A percentile compares a stretch with the other conserved stretches of the same genome.
Evolutionary conservation across 1,140 invertebrate genomes (phyloP).

Genomic region (Zeugodacus cucurbitae): DNA sequence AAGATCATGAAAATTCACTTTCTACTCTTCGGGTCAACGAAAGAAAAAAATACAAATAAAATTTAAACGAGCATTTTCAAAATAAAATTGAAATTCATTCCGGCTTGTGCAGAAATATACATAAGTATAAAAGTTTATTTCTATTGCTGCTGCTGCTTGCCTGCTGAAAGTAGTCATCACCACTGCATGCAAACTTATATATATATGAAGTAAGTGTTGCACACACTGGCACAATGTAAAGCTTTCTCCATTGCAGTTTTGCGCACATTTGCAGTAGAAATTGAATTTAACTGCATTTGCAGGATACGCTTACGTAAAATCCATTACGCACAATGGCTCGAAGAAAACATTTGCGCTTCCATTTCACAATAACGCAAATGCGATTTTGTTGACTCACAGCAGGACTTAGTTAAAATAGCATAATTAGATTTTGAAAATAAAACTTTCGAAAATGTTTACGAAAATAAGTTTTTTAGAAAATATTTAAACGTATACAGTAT

Average conservation of each 20-base stretch:
- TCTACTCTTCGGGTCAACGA: neutral
- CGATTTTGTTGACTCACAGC: neutral
- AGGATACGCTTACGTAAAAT: neutral
- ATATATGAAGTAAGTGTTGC: neutral
- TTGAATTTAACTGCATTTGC: constrained; percentile 2
- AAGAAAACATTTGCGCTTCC: neutral
- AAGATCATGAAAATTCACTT: constrained; percentile 34
- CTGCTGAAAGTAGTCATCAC: neutral
- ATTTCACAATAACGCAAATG: neutral
- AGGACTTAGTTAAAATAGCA: neutral
- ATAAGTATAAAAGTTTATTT: constrained; percentile 23
- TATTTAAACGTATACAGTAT: no score
- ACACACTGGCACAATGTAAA: neutral
- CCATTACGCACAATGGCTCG: neutral
- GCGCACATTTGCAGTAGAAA: constrained; percentile 18
- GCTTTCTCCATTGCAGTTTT: neutral
- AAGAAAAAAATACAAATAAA: neutral
- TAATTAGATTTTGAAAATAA: no score
- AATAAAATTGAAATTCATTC: neutral
- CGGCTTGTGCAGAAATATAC: neutral
- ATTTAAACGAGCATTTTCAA: neutral
- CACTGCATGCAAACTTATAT: neutral
- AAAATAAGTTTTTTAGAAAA: no score
- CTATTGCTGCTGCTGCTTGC: neutral
- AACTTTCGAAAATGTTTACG: no score